These are phyloP conservation scores for Tiphia femorata DNA, from an alignment of 2,888 invertebrate species.

Conservation along the genomic window DNA sequence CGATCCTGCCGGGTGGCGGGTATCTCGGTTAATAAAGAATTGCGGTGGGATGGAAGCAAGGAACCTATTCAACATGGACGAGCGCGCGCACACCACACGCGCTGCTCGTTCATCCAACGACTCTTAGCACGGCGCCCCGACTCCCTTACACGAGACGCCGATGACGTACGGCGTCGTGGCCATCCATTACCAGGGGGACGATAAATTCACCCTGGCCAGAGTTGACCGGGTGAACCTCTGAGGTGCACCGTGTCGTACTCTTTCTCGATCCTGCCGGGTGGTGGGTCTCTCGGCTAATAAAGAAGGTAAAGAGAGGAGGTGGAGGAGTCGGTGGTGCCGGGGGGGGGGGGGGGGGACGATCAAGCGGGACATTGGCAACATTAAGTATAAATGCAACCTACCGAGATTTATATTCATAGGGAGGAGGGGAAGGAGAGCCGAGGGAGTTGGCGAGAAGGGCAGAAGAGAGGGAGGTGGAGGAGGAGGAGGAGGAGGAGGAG, in stretches of 20 bases:
- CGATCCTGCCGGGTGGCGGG: neutral
- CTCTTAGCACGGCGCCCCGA: slow-evolving; percentile 23
- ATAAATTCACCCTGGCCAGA: slow-evolving; percentile 49
- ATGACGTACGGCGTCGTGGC: slow-evolving; percentile 55
- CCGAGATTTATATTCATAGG: slow-evolving; percentile 58
- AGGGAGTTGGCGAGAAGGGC: slow-evolving; percentile 33
- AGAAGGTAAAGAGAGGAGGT: slow-evolving; percentile 30
- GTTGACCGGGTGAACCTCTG: slow-evolving; percentile 49
- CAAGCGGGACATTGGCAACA: slow-evolving; percentile 63
- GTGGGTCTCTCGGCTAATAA: slow-evolving; percentile 53
- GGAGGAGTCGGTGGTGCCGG: slow-evolving; percentile 1
- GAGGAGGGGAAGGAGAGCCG: slow-evolving; percentile 36
- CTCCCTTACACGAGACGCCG: slow-evolving; percentile 41
- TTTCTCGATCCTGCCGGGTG: slow-evolving; percentile 44
- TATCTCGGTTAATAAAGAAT: slow-evolving; percentile 1
- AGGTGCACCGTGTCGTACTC: slow-evolving; percentile 46
- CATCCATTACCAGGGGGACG: slow-evolving; percentile 49
- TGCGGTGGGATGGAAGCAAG: neutral
- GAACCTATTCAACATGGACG: slow-evolving; percentile 14
- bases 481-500: slow-evolving; percentile 24
- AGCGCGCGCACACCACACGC: too few species aligned
- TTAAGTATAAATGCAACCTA: slow-evolving; percentile 61
- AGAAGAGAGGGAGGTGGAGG: slow-evolving; percentile 30
- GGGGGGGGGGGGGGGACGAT: slow-evolving; percentile 41
- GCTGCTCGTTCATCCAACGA: slow-evolving; percentile 26